Base-by-base conservation (phyloP, 2,113 vertebrate species). In the Castor canadensis region DNA sequence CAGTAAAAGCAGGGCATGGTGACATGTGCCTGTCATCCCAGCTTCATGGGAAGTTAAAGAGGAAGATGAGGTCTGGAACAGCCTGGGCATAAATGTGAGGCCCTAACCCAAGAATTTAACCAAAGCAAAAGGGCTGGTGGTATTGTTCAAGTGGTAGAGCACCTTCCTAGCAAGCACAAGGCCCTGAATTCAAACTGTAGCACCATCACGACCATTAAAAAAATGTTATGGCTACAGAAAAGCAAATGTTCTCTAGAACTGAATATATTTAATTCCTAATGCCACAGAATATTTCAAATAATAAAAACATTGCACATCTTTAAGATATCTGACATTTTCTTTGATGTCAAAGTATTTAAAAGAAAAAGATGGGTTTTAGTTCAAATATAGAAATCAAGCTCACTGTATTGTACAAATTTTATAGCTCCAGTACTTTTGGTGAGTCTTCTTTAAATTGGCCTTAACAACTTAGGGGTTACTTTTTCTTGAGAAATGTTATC, bases 291-390 rank as follows among this genome's bases (percentile, higher is more conserved):
- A 87, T 87, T 89, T 89, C 86, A 89, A 92, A 79, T 83, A n/a
- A 67, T 87, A 85, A 76, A 80, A 82, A 72, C 60, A 89, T 35
- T 80, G 6, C 32, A 77, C 20, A 72, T 72, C 28, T 93, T 93
- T 72, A 83, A 88, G 69, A 71, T 73, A 85, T 90, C 28, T 79
- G 56, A 28, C 79, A 19, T 93, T 96, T 81, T 92, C 72, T 67
- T 11, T 80, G 32, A 62, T 4, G 60, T 77, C 54, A 96, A 73
- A 93, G 49, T 54, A 12, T 91, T 67, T 93, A 35, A 81, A 85
- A 38, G 12, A 83, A 90, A 94, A 76, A 47, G 58, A 89, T 49
- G 67, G 16, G 11, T 5, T 0, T 28, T 87, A 30, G 2, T 84
- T 22, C 3, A 91, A 92, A 26, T 77, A 58, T 22, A 75, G 81